A percentile compares a stretch with the other conserved stretches of the same genome.
These are phyloP conservation scores for Drosophila insularis DNA, from an alignment of 1,140 invertebrate species.

Conservation along the genomic window DNA sequence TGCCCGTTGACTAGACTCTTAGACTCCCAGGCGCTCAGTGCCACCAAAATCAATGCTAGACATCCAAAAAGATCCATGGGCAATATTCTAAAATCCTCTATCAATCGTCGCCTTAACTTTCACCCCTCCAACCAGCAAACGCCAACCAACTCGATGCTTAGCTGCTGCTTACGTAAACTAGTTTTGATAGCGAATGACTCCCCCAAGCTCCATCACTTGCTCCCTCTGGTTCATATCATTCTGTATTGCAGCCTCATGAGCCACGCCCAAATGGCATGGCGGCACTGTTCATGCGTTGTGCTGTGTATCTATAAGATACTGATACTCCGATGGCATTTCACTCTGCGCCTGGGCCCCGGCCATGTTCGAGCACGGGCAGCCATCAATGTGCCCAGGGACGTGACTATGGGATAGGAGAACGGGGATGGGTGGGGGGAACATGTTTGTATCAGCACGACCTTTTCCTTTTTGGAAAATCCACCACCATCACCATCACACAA, in stretches of 20 bases:
- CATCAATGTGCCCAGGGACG: slow-evolving; percentile 33
- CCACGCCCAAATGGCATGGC: slow-evolving; percentile 60
- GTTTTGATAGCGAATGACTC: slow-evolving; percentile 1
- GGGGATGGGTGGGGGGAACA: neutral
- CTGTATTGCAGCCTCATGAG: slow-evolving; percentile 18
- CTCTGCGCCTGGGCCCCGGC: neutral
- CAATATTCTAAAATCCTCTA: slow-evolving; percentile 50
- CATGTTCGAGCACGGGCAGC: slow-evolving; percentile 48
- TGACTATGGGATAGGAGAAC: neutral
- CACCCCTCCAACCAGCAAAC: neutral
- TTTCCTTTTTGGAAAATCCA: slow-evolving; percentile 28
- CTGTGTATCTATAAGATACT: slow-evolving; percentile 60
- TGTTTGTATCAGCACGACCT: slow-evolving; percentile 19
- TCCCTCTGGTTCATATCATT: neutral
- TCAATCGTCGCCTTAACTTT: slow-evolving; percentile 55
- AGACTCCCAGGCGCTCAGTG: neutral
- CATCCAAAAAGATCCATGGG: slow-evolving; percentile 43
- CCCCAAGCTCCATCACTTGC: neutral
- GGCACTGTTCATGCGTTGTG: slow-evolving; percentile 60
- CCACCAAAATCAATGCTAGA: slow-evolving; percentile 19
- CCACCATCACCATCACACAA: slow-evolving; percentile 31
- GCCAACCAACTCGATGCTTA: slow-evolving; percentile 6
- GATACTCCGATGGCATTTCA: slow-evolving; percentile 57
- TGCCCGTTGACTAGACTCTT: neutral
- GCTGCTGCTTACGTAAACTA: slow-evolving; percentile 41